Evolutionary conservation across 2,888 invertebrate species (phyloP).

Genomic region (Leucania comma): DNA sequence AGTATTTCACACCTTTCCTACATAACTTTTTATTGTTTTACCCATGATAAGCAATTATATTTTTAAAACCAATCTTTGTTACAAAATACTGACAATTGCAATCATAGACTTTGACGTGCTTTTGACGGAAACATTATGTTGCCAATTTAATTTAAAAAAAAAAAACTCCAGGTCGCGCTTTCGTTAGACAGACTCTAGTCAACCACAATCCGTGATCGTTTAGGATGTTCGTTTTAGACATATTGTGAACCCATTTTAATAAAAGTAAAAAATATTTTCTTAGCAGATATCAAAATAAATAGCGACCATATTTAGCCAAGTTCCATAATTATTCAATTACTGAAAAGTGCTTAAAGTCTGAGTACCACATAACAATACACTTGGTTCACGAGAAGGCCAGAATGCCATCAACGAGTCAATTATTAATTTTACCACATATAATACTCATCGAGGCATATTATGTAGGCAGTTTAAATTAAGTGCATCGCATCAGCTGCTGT

Average conservation of each 20-base stretch:
- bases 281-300: neutral
- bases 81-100: too few species aligned
- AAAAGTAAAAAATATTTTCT: neutral
- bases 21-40: too few species aligned
- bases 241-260: neutral
- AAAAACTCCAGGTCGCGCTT: too few species aligned
- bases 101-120: too few species aligned
- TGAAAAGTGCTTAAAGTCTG: neutral
- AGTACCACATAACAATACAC: neutral
- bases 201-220: neutral
- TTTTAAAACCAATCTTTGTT: too few species aligned
- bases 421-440: neutral
- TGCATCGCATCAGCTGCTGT: neutral
- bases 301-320: neutral
- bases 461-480: slow-evolving; percentile 2
- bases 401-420: neutral
- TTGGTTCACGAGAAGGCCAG: too few species aligned
- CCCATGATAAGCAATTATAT: too few species aligned
- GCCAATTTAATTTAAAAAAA: too few species aligned
- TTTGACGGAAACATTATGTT: too few species aligned
- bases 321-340: neutral
- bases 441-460: neutral
- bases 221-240: neutral
- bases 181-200: too few species aligned
- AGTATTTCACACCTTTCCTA: too few species aligned